Base-by-base conservation (phyloP, 1,140 invertebrate species). In the Cydia pomonella region DNA sequence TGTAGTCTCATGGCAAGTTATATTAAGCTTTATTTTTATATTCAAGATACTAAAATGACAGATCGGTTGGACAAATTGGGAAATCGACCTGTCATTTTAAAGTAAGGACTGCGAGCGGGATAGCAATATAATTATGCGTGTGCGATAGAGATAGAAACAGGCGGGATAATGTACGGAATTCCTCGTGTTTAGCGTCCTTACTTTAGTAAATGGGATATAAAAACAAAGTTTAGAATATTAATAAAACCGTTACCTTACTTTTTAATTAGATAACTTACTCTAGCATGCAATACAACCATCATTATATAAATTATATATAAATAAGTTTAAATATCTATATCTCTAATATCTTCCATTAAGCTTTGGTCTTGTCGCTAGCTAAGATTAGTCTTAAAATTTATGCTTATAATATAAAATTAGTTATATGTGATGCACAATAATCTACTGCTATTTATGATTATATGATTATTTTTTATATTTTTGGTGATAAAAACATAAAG, bases 1-100 rank as follows among this genome's bases (percentile, higher is more conserved):
- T 79, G 75, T 77, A 76, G 82, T 81, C 66, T 83, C 47, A 86
- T 84, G 86, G 86, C 86, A 88, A 88, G 85, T 80, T 66, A 72
- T 79, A 69, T 63, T 73, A 72, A 13, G 3, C 41, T 16, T 12
- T 44, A 13, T 44, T 44, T 10, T 44, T 44, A 44, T 44, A 44
- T 44, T 12, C 53, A 73, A 71, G 25, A 73, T 73, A 41, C 33
- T n/a, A 62, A 74, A 18, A 77, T 53, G 33, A 38, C n/a, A n/a
- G n/a, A n/a, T n/a, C n/a, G n/a, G n/a, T n/a, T n/a, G n/a, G n/a
- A n/a, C 33, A 38, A 10, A 38, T 38, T 38, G 9, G 29, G 29
- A 10, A 38, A 38, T 10, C 7, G 9, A 38, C 1, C 33, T 10
- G 33, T 38, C 0, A 38, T 38, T 38, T 9, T 38, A 38, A 38